Evolutionary conservation across 2,888 invertebrate species (phyloP), one percentile per base, ranked within the genome.

Genomic region (Miltochrista miniata): DNA sequence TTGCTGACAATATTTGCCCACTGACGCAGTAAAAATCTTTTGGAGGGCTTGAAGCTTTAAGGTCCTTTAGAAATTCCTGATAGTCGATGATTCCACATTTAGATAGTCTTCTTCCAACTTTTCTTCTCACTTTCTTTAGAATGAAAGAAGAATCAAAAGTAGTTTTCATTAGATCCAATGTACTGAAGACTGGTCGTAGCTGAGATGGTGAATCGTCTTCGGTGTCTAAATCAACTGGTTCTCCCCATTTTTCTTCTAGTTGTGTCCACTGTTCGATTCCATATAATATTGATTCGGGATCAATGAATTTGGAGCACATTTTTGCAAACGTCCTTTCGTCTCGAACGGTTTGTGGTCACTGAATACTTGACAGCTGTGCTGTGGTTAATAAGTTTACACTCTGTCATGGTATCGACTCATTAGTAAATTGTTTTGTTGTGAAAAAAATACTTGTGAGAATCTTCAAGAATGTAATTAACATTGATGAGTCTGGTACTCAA

Each of bases 131-230:
- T 60, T 83, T 86, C 43, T 83, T 84, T 43, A 87, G 73, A 0
- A 89, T 63, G n/a, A 80, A 82, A 0, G 88, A 81, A 0, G 90
- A 90, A 48, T 89, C 86, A 57, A 90, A 90, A 0, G 90, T 90
- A 0, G 85, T 78, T 55, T 73, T 78, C 47, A 74, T 70, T 10
- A 86, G 56, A 45, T 90, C 87, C 14, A 87, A 60, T 0, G 81
- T 76, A 47, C 87, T 87, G 68, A 86, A 79, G 30, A 76, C 82
- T 0, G 81, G 75, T 42, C 65, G 72, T 0, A 84, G 35, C 42
- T 56, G 70, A 0, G 71, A 51, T 33, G 70, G 58, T 4, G 56
- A 40, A 51, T 87, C 78, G 57, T 87, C 80, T 29, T 90, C 87
- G 0, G 81, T 83, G 40, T 90, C 89, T 2, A 90, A 64, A 60